Base-by-base conservation (phyloP, 2,113 vertebrate species). In the Labeo catla region DNA sequence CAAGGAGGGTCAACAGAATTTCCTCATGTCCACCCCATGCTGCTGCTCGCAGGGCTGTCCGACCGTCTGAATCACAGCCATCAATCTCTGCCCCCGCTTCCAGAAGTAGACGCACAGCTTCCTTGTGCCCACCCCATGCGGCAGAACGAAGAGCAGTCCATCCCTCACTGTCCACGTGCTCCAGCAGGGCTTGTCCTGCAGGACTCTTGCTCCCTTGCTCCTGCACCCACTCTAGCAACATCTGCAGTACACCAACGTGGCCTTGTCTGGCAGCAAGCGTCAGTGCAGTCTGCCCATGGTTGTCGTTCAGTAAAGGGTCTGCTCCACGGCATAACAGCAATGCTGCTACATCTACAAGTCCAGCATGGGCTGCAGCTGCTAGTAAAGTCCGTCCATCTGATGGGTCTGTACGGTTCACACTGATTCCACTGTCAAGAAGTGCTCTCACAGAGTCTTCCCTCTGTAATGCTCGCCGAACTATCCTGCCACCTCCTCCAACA, bases 141-240 rank as follows among this genome's bases (percentile, higher is more conserved):
- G 95, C 95, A 36, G 94, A 93, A n/a, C 96, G 95, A 23, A 96
- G 82, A 0, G 95, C 92, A 0, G 95, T 96, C 96, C 96, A 96
- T 54, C 95, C 96, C 78, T 95, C 95, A 11, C 70, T 87, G 88
- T 96, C 95, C 0, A 92, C 89, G 19, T 95, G 95, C 87, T 96
- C 94, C 86, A 94, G 87, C 88, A 94, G 88, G 34, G 15, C 73
- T n/a, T 16, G 15, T 28, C 86, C 87, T 4, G 65, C 87, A 13
- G 87, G 87, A 8, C 50, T 72, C 28, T 87, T 87, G 61, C 36
- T 79, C 2, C 76, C 83, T 9, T 89, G 84, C 21, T 16, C 83
- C 57, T 88, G 87, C 16, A 92, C 88, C 94, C 94, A 95, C 2
- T 92, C 90, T n/a, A 96, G 88, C 15, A 96, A 90, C 16, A 92